Percentiles rank a stretch among this genome's conserved stretches.
phyloP scores from a whole-genome alignment of 2,113 vertebrate genomes.

The Pycnonotus jocosus region DNA sequence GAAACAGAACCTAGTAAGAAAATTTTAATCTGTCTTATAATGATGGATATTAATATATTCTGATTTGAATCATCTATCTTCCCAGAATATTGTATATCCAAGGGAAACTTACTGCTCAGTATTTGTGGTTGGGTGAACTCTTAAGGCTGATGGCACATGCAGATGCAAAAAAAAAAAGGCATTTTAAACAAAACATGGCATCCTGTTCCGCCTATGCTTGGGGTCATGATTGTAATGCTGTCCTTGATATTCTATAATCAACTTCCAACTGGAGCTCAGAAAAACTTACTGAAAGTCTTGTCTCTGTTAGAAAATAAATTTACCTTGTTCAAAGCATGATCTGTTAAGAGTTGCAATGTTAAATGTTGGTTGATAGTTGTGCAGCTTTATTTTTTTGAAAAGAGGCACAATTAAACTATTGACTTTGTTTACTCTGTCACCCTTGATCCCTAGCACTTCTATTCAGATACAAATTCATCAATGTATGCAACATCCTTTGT shows the following conservation, averaged over 20 bases:
- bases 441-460: conserved; percentile 71
- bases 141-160: conserved; percentile 50
- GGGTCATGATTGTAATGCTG: conserved; percentile 69
- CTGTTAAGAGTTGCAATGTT: conserved; percentile 90
- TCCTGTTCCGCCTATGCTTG: conserved; percentile 58
- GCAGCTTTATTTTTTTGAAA: conserved; percentile 77
- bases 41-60: conserved; percentile 1
- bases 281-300: conserved; percentile 90
- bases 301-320: conserved; percentile 90
- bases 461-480: conserved; percentile 78
- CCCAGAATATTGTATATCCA: not conserved
- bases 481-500: conserved; percentile 83
- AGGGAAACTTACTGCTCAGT: not conserved
- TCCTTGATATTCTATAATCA: conserved; percentile 65
- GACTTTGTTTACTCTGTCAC: conserved; percentile 77
- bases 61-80: not conserved
- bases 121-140: conserved; percentile 43
- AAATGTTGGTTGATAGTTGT: conserved; percentile 93
- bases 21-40: conserved; percentile 21
- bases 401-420: conserved; percentile 80
- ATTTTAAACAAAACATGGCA: conserved; percentile 56
- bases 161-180: not conserved
- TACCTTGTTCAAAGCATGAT: conserved; percentile 92
- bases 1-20: conserved; percentile 14
- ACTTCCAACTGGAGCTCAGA: conserved; percentile 87